Evolutionary conservation across 2,888 invertebrate species (phyloP).

Genomic region (Xestia c-nigrum): DNA sequence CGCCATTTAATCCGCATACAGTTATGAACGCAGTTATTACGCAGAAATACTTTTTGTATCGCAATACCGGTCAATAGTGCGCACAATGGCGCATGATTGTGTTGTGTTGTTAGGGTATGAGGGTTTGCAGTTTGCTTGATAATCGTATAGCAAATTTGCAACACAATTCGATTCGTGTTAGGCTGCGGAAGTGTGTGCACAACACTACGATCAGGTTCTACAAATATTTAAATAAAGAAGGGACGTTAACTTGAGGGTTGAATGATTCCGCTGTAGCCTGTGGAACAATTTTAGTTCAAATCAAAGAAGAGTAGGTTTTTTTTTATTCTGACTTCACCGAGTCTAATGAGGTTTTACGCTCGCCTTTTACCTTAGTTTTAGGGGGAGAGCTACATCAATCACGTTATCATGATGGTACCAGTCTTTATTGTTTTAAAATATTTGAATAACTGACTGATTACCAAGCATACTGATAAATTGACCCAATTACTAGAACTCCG

Average conservation of each 20-base stretch:
- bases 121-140: slow-evolving; percentile 43
- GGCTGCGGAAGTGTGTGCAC: slow-evolving; percentile 35
- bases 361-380: background rate
- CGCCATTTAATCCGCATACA: slow-evolving; percentile 55
- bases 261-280: background rate
- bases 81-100: slow-evolving; percentile 51
- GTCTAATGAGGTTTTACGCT: background rate
- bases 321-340: background rate
- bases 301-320: background rate
- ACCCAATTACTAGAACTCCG: slow-evolving; percentile 25
- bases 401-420: slow-evolving; percentile 28
- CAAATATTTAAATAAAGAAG: slow-evolving; percentile 37
- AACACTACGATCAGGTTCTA: slow-evolving; percentile 40
- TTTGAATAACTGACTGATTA: slow-evolving; percentile 32
- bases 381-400: slow-evolving; percentile 22
- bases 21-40: slow-evolving; percentile 44
- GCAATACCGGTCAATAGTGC: slow-evolving; percentile 50
- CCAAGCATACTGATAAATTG: slow-evolving; percentile 29
- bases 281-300: too few species aligned
- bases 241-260: background rate
- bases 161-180: slow-evolving; percentile 52
- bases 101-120: slow-evolving; percentile 36
- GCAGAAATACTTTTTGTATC: slow-evolving; percentile 49
- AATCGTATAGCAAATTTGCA: slow-evolving; percentile 38
- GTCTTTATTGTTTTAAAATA: slow-evolving; percentile 9